Evolutionary conservation across 1,140 invertebrate genomes (phyloP), one percentile per base, ranked within the genome.

Genomic region (Holotrichia oblita): DNA sequence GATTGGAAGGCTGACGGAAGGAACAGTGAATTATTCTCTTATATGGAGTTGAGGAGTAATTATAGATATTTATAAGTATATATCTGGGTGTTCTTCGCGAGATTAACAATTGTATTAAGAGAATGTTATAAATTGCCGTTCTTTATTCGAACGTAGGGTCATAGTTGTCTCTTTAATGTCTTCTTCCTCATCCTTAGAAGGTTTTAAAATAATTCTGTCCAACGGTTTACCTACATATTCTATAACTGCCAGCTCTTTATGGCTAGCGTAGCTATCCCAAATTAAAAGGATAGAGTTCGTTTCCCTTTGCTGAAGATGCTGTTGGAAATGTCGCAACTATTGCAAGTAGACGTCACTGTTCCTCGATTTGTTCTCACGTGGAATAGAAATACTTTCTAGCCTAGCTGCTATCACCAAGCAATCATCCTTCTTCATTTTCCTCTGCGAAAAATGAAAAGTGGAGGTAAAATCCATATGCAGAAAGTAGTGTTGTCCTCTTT

Each of bases 371-470:
- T 7, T 44, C 6, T 77, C 20, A 17, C 27, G 12, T 14, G 41
- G 27, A 27, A 14, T 27, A 22, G 27, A 1, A 40, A 75, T 42
- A 7, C 9, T 14, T 34, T 27, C 44, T 2, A 44, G 12, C n/a
- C 27, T 24, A 75, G 40, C 27, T 14, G 40, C n/a, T 76, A 17
- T 76, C 74, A 76, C 48, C 14, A 76, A 44, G 6, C 44, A 22
- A 44, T 48, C 17, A 10, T 55, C 20, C 12, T 76, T 48, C 17
- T 76, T 42, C 1, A 20, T 17, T 17, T 76, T 76, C 17, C 20
- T 17, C 1, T n/a, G n/a, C 9, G 24, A 22, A 40, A 76, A 22
- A 8, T n/a, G n/a, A 75, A 17, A 40, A 41, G 74, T 14, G 12
- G 75, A 22, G n/a, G n/a, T 17, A 44, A 6, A 8, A 14, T n/a